Base-by-base conservation (phyloP, 1,140 invertebrate species). In the Argopecten irradians region DNA sequence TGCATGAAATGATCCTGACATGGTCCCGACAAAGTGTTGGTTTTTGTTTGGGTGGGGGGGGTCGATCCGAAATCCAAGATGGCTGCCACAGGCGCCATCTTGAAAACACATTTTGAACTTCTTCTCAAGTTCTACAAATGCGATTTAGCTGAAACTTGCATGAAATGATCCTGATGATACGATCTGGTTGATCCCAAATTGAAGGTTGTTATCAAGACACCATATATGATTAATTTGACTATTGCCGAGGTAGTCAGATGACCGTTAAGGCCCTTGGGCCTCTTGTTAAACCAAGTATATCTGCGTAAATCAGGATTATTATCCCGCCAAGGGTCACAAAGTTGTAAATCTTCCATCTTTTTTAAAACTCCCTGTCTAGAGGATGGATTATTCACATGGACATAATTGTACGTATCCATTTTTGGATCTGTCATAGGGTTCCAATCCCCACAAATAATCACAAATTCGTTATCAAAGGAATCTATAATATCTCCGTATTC, bases 141-240 rank as follows among this genome's bases (percentile, higher is more conserved):
- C 32, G 83, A 16, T 16, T 39, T 35, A 32, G 43, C 34, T 11
- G 41, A 16, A 1, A 82, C 36, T n/a, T n/a, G n/a, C n/a, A n/a
- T n/a, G n/a, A n/a, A n/a, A n/a, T n/a, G n/a, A n/a, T n/a, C n/a
- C n/a, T n/a, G n/a, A n/a, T n/a, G n/a, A n/a, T n/a, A n/a, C n/a
- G n/a, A n/a, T n/a, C n/a, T n/a, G n/a, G n/a, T n/a, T n/a, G n/a
- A n/a, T n/a, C n/a, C n/a, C n/a, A n/a, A n/a, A n/a, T n/a, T n/a
- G n/a, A n/a, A n/a, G n/a, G n/a, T n/a, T n/a, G n/a, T n/a, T n/a
- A n/a, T n/a, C n/a, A n/a, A n/a, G n/a, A n/a, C n/a, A n/a, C n/a
- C n/a, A n/a, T n/a, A n/a, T n/a, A 43, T 87, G 86, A 84, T 87
- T 35, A 41, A 1, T 83, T 84, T 22, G n/a, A n/a, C n/a, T 87